Evolutionary conservation across 2,797 vertebrate genomes (phyloP).

Genomic region (Rhabdophis nuchalis): DNA sequence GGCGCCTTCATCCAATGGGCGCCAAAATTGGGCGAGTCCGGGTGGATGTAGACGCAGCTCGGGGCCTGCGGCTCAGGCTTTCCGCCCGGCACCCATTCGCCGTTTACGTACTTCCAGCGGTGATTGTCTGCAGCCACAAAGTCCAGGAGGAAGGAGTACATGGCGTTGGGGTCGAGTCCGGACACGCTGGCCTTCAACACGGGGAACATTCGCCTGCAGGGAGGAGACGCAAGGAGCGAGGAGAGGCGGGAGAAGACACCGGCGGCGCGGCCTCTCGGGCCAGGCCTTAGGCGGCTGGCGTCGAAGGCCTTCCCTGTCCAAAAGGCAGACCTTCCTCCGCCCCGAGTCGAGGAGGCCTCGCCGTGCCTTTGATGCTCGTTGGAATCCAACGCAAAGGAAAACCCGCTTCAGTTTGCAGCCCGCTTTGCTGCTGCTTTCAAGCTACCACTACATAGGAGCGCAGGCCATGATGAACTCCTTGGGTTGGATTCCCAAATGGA

Average conservation of each 20-base stretch:
- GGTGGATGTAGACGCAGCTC: constrained; percentile 82
- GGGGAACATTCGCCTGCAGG: constrained; percentile 78
- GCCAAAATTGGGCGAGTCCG: constrained; percentile 80
- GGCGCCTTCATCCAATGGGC: constrained; percentile 82
- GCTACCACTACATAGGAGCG: not conserved
- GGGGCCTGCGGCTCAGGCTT: constrained; percentile 81
- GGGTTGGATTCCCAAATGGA: not conserved
- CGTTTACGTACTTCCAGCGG: constrained; percentile 83
- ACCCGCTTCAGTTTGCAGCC: not conserved
- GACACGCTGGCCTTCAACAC: constrained; percentile 79
- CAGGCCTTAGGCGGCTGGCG: not conserved
- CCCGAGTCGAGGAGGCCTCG: not conserved
- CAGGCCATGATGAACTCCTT: not conserved
- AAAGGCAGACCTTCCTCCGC: not conserved
- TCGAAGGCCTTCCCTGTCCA: not conserved
- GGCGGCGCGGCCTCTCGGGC: not conserved
- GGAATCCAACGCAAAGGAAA: not conserved
- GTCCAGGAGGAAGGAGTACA: constrained; percentile 80
- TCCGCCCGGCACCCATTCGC: constrained; percentile 80
- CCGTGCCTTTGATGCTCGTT: not conserved
- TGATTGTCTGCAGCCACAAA: constrained; percentile 78
- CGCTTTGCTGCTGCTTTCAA: not conserved
- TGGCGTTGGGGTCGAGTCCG: constrained; percentile 79
- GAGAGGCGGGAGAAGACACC: not conserved
- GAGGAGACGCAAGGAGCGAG: not conserved